Conservation (phyloP, 2,797 vertebrate species). For the Microchirus variegatus region DNA sequence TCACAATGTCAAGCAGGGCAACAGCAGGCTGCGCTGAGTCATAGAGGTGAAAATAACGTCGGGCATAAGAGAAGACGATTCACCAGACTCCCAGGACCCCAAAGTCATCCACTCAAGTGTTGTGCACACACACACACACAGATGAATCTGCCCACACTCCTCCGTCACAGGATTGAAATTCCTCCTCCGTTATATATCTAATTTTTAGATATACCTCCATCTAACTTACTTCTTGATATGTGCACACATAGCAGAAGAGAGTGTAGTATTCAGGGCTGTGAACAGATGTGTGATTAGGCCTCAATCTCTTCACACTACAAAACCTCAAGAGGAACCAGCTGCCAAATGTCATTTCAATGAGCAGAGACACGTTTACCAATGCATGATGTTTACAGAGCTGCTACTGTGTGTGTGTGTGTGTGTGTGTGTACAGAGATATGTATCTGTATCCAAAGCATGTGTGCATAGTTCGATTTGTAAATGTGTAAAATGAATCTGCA, state of each 20-base stretch:
- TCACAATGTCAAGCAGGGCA: constrained; percentile 60
- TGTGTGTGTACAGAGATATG: too few relatives aligned
- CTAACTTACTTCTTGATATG: background rate
- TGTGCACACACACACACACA: constrained; percentile 25
- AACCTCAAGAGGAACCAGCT: constrained; percentile 8
- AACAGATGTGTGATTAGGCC: background rate
- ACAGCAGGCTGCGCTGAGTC: constrained; percentile 50
- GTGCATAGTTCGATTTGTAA: too few relatives aligned
- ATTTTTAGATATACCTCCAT: background rate
- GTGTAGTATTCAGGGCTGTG: background rate
- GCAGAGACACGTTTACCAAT: too few relatives aligned
- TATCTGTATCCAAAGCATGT: background rate
- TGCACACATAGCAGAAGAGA: constrained; percentile 6
- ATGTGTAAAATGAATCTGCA: too few relatives aligned
- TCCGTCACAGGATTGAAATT: constrained; percentile 22
- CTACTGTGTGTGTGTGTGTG: too few relatives aligned
- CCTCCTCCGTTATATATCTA: constrained; percentile 15
- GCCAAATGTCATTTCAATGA: constrained; percentile 12
- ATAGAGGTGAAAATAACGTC: constrained; percentile 60
- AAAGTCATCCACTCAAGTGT: constrained; percentile 36
- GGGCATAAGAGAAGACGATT: constrained; percentile 43
- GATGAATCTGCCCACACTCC: constrained; percentile 29
- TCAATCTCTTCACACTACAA: constrained; percentile 20
- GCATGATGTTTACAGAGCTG: background rate
- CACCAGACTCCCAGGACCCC: constrained; percentile 41